phyloP scores from a whole-genome alignment of 2,113 vertebrate genomes.

The Cochlearius cochlearius region DNA sequence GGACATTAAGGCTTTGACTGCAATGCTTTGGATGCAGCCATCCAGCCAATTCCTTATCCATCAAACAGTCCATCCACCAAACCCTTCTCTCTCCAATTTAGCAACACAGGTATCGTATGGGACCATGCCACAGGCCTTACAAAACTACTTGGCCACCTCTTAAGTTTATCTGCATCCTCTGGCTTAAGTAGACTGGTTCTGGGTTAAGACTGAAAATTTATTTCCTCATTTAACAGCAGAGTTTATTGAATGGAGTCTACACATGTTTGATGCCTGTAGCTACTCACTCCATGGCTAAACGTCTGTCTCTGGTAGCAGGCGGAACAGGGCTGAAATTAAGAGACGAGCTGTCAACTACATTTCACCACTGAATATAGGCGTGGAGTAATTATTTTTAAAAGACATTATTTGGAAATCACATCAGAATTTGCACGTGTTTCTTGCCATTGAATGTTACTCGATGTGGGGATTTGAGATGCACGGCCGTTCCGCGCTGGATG shows the following conservation, averaged over 20 bases:
- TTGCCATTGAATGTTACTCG: accelerated
- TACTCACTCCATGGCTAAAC: neutral
- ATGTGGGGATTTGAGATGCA: neutral
- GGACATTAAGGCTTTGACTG: too few species aligned
- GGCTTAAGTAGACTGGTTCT: neutral
- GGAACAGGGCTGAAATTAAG: neutral
- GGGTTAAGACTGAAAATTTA: neutral
- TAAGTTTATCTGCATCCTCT: neutral
- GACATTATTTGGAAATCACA: neutral
- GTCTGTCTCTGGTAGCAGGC: neutral
- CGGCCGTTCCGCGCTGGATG: neutral
- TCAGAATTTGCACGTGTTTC: neutral
- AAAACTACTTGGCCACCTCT: neutral
- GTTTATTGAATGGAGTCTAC: neutral
- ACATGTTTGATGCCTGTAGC: neutral
- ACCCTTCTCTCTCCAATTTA: too few species aligned
- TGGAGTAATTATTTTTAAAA: neutral
- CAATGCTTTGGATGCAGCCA: too few species aligned
- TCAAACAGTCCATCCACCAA: too few species aligned
- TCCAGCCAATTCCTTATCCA: too few species aligned
- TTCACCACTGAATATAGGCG: neutral
- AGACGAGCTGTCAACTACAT: neutral
- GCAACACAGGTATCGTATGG: too few species aligned
- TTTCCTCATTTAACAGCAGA: neutral
- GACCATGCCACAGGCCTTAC: neutral